Percentiles rank a stretch among this genome's conserved stretches.
Conservation (phyloP, 2,113 vertebrate species). For the Oplegnathus fasciatus region DNA sequence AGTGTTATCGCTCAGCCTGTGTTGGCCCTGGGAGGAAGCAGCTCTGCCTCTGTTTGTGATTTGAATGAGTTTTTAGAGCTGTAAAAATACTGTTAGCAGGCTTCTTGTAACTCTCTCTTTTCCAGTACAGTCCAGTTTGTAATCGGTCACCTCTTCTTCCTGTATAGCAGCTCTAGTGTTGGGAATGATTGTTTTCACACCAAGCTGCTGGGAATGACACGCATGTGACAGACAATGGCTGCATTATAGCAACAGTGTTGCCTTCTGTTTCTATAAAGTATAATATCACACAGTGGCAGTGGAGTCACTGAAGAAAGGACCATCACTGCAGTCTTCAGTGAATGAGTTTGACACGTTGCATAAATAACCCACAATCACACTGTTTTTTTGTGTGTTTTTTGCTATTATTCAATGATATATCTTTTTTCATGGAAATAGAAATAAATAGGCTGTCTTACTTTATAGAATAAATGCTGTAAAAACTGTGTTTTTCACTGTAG, state of each 20-base stretch:
- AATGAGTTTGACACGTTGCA: slow-evolving; percentile 6
- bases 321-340: not conserved
- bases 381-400: not conserved
- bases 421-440: not conserved
- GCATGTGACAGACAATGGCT: slow-evolving; percentile 54
- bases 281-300: slow-evolving; percentile 3
- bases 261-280: slow-evolving; percentile 8
- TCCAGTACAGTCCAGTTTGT: slow-evolving; percentile 1
- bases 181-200: slow-evolving; percentile 55
- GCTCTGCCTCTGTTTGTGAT: slow-evolving; percentile 12
- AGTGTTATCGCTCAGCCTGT: slow-evolving; percentile 7
- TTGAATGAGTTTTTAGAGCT: slow-evolving; percentile 19
- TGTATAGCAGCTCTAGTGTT: slow-evolving; percentile 5
- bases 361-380: not conserved
- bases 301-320: not conserved
- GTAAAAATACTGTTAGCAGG: slow-evolving; percentile 12
- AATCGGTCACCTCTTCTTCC: slow-evolving; percentile 42
- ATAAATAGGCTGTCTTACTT: not conserved
- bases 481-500: slow-evolving; percentile 2
- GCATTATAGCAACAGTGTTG: slow-evolving; percentile 30
- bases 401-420: not conserved
- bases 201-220: slow-evolving; percentile 44
- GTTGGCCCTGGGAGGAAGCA: not conserved
- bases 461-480: not conserved
- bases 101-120: slow-evolving; percentile 28